phyloP scores from a whole-genome alignment of 1,140 invertebrate genomes.

The Notospermus geniculatus region DNA sequence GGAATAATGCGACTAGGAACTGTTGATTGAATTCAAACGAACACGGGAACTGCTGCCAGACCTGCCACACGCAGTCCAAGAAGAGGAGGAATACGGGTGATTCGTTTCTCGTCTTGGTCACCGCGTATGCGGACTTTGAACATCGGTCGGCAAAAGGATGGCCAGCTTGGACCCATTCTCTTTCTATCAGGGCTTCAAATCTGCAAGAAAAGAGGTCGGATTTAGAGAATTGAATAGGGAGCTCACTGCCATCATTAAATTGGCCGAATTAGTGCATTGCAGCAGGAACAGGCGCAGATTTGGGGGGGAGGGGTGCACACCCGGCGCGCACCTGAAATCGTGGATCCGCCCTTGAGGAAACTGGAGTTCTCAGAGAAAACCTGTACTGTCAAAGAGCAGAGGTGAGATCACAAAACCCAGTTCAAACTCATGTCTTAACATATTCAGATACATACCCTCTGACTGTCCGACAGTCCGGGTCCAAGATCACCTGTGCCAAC shows the following conservation, averaged over 20 bases:
- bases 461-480: slow-evolving; percentile 92
- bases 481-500: slow-evolving; percentile 92
- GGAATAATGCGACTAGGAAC: slow-evolving; percentile 84
- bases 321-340: too few species aligned
- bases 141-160: slow-evolving; percentile 90
- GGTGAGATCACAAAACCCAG: too few species aligned
- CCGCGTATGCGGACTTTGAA: slow-evolving; percentile 72
- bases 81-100: slow-evolving; percentile 91
- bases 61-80: slow-evolving; percentile 91
- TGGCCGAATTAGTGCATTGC: too few species aligned
- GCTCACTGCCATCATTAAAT: too few species aligned
- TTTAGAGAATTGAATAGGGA: background rate
- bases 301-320: too few species aligned
- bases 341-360: too few species aligned
- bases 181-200: slow-evolving; percentile 87
- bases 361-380: too few species aligned
- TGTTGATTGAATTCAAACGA: slow-evolving; percentile 95
- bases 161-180: slow-evolving; percentile 94
- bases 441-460: slow-evolving; percentile 76
- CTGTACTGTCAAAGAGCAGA: too few species aligned
- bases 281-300: too few species aligned
- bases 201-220: slow-evolving; percentile 58
- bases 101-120: slow-evolving; percentile 51
- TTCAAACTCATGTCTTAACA: too few species aligned
- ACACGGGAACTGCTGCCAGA: slow-evolving; percentile 90